phyloP scores from a whole-genome alignment of 2,888 invertebrate genomes.

The Beris chalybata region DNA sequence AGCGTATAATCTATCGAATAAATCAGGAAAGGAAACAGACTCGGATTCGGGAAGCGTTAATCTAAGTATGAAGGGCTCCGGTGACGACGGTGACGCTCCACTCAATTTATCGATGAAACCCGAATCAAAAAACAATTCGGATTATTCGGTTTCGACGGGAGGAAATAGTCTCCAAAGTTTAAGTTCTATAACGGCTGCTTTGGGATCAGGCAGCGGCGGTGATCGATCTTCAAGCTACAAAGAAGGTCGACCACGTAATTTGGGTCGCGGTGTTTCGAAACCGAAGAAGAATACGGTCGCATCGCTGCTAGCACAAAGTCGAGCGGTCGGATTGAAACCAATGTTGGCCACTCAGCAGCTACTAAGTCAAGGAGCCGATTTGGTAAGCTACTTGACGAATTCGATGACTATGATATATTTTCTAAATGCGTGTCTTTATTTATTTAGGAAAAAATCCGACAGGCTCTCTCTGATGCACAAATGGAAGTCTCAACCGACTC shows the following conservation, averaged over 20 bases:
- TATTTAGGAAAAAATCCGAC: slow-evolving; percentile 61
- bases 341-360: slow-evolving; percentile 74
- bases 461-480: slow-evolving; percentile 60
- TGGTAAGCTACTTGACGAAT: slow-evolving; percentile 50
- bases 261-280: slow-evolving; percentile 84
- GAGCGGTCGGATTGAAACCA: slow-evolving; percentile 79
- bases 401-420: not conserved
- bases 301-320: slow-evolving; percentile 80
- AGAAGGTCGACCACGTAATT: slow-evolving; percentile 79
- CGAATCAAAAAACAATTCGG: slow-evolving; percentile 47
- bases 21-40: slow-evolving; percentile 44
- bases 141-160: slow-evolving; percentile 43
- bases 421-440: not conserved
- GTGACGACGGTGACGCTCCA: slow-evolving; percentile 73
- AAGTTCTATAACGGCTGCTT: slow-evolving; percentile 55
- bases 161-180: slow-evolving; percentile 54
- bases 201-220: slow-evolving; percentile 47
- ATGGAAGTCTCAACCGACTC: slow-evolving; percentile 64
- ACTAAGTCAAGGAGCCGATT: slow-evolving; percentile 56
- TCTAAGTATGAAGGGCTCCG: slow-evolving; percentile 50
- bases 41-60: slow-evolving; percentile 48
- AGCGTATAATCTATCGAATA: slow-evolving; percentile 55
- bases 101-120: slow-evolving; percentile 83
- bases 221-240: slow-evolving; percentile 56
- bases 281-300: slow-evolving; percentile 93